Base-by-base conservation (phyloP, 1,140 invertebrate species). In the Trichomalopsis sarcophagae region DNA sequence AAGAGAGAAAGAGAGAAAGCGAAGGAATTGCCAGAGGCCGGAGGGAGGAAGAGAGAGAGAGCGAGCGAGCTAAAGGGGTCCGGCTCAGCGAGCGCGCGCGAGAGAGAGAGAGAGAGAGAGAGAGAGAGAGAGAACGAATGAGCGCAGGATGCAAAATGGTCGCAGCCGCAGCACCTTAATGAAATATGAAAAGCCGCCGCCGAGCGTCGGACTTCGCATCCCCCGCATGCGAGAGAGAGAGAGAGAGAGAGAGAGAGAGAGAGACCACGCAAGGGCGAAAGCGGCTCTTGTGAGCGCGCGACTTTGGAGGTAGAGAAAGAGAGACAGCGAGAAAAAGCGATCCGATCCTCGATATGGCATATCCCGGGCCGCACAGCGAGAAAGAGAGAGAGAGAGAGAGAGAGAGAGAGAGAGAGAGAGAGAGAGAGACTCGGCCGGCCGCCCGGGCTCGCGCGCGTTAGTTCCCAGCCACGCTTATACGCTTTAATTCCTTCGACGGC, bases 401-500 rank as follows among this genome's bases (percentile, higher is more conserved):
- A 6, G 80, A 74, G 27, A 23, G 40, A 36, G 6, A 36, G 33
- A 36, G 3, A 36, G 74, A 6, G 80, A 74, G 27, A 23, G 40
- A 36, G 6, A 36, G 33, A 36, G 33, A 36, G 74, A 6, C 27
- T 27, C 27, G n/a, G 21, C 17, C 17, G 79, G 1, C 27, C 55
- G 81, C 50, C 87, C 87, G 84, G 79, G 79, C 77, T 73, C 79
- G 87, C 87, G 74, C 88, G 87, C 87, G 87, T 88, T 88, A 87
- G 83, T 89, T n/a, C 33, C 17, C 36, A 27, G 87, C 88, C 89
- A 92, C 86, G 87, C 90, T 91, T 90, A 91, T 93, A 92, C 89
- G 90, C 92, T 92, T 93, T 93, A 93, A 92, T 93, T 93, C 92
- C 91, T 93, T 93, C 92, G 91, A 91, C 90, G 90, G 91, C 89